Evolutionary conservation across 2,797 vertebrate genomes (phyloP).

Genomic region (Geotrypetes seraphini): DNA sequence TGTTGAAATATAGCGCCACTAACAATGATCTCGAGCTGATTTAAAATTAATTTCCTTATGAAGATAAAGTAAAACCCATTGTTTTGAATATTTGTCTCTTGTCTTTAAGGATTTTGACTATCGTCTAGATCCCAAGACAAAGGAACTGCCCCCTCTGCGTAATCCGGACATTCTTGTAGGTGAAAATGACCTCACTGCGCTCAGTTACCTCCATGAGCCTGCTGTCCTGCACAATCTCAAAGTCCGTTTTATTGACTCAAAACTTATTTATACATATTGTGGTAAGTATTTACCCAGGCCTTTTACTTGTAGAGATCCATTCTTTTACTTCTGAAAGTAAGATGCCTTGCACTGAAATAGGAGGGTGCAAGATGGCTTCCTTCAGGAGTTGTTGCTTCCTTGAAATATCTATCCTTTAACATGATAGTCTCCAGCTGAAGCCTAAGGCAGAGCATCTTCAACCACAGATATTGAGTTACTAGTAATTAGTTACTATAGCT

Average conservation of each 20-base stretch:
- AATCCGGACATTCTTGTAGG: conserved; percentile 97
- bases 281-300: conserved; percentile 60
- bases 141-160: conserved; percentile 83
- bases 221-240: conserved; percentile 93
- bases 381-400: too few relatives aligned
- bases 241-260: conserved; percentile 95
- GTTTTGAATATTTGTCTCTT: too few relatives aligned
- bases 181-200: conserved; percentile 94
- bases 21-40: too few relatives aligned
- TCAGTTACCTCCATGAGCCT: conserved; percentile 95
- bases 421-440: too few relatives aligned
- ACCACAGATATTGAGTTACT: too few relatives aligned
- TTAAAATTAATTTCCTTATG: too few relatives aligned
- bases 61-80: too few relatives aligned
- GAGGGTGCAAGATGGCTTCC: background rate
- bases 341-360: background rate
- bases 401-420: too few relatives aligned
- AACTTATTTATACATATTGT: conserved; percentile 96
- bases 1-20: too few relatives aligned
- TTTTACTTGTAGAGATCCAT: too few relatives aligned
- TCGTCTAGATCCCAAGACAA: conserved; percentile 76
- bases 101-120: conserved; percentile 70
- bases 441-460: too few relatives aligned
- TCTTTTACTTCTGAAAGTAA: background rate
- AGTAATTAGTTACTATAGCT: too few relatives aligned